phyloP scores from a whole-genome alignment of 1,140 invertebrate genomes.

The Plectrocnemia conspersa region DNA sequence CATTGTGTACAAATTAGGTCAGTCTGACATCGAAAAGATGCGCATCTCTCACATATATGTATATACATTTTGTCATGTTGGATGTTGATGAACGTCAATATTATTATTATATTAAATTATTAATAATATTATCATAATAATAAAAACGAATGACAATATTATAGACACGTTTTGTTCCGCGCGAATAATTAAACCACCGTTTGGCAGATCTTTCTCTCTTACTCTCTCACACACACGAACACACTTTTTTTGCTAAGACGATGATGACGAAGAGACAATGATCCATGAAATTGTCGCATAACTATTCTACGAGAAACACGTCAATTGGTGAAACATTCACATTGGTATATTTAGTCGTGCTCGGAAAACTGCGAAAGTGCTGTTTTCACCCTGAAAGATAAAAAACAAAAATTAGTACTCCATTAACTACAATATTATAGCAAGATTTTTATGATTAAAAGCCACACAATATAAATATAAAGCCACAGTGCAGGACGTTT shows the following conservation, averaged over 20 bases:
- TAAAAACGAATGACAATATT: no score
- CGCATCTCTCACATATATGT: constrained; percentile 19
- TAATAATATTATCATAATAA: no score
- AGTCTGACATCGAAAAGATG: constrained; percentile 34
- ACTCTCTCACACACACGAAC: no score
- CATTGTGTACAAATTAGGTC: constrained; percentile 30
- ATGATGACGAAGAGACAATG: no score
- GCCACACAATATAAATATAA: no score
- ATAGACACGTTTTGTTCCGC: no score
- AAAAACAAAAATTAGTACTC: constrained; percentile 3
- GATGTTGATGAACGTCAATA: constrained; percentile 16
- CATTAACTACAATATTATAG: no score
- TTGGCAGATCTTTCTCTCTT: no score
- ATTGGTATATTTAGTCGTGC: constrained; percentile 23
- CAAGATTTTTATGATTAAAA: no score
- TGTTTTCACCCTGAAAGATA: constrained; percentile 34
- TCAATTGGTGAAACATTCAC: constrained; percentile 2
- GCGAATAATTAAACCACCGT: no score
- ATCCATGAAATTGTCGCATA: background rate
- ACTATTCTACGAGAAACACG: constrained; percentile 8
- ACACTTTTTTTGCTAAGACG: no score
- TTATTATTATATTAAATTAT: background rate
- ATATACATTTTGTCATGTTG: constrained; percentile 31
- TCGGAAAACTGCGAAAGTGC: constrained; percentile 33
- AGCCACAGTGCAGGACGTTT: no score